Percentiles rank a stretch among this genome's conserved stretches.
Evolutionary conservation across 2,888 invertebrate genomes (phyloP).

Genomic region (Phragmatobia fuliginosa): DNA sequence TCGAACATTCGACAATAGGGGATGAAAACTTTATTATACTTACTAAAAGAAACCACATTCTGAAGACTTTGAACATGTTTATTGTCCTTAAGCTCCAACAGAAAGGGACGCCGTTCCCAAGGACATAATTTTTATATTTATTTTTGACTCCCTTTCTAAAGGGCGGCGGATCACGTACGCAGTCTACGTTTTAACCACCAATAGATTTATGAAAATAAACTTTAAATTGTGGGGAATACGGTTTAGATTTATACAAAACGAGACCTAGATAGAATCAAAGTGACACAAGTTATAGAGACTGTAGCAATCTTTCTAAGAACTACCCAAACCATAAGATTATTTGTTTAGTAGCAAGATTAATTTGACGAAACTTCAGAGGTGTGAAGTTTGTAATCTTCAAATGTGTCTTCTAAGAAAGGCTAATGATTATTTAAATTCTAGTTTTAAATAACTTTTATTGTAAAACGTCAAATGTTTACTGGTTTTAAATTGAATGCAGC

Average conservation of each 20-base stretch:
- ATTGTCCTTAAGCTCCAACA: conserved; percentile 60
- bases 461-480: conserved; percentile 25
- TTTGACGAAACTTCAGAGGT: conserved; percentile 63
- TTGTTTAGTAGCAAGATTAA: conserved; percentile 74
- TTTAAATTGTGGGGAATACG: conserved; percentile 24
- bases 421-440: conserved; percentile 50
- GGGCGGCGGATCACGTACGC: conserved; percentile 65
- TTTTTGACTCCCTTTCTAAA: conserved; percentile 61
- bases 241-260: conserved; percentile 21
- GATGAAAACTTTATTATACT: conserved; percentile 59
- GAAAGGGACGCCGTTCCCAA: conserved; percentile 74
- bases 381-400: conserved; percentile 66
- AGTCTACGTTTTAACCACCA: conserved; percentile 26
- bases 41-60: conserved; percentile 61
- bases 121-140: conserved; percentile 70
- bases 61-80: conserved; percentile 65
- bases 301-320: conserved; percentile 68
- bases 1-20: conserved; percentile 33
- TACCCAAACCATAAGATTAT: conserved; percentile 60
- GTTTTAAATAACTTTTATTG: conserved; percentile 33
- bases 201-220: conserved; percentile 20
- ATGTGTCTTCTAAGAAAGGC: conserved; percentile 53
- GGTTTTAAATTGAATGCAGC: conserved; percentile 40
- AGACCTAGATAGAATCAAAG: conserved; percentile 48
- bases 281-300: conserved; percentile 50